Evolutionary conservation across 2,888 invertebrate species (phyloP).

Genomic region (Oxyscelio sp.): DNA sequence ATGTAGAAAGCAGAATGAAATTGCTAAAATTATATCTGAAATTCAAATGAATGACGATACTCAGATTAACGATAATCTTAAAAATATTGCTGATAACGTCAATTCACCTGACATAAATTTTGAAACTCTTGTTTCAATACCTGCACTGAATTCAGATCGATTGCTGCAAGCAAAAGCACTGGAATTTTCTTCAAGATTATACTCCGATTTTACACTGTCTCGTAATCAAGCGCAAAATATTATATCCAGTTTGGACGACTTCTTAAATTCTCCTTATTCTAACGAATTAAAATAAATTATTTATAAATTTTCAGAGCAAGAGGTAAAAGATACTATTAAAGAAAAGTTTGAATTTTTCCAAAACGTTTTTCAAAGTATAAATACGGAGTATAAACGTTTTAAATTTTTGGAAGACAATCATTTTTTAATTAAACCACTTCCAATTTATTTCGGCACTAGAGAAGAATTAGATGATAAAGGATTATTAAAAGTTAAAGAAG

Average conservation of each 20-base stretch:
- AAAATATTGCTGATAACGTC: neutral
- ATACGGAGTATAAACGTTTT: conserved; percentile 41
- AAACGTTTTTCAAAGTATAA: conserved; percentile 10
- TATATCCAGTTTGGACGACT: conserved; percentile 1
- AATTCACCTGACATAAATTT: neutral
- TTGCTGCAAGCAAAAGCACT: conserved; percentile 2
- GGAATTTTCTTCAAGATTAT: neutral
- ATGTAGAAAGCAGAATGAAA: neutral
- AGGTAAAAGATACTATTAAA: neutral
- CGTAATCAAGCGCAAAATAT: conserved; percentile 1
- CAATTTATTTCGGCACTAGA: conserved; percentile 17
- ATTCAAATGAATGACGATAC: neutral
- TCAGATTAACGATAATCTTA: neutral
- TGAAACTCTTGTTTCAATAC: neutral
- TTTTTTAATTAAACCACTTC: conserved; percentile 13
- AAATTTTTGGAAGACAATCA: conserved; percentile 29
- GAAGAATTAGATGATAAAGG: neutral
- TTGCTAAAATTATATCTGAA: neutral
- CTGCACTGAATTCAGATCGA: neutral
- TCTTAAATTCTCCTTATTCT: neutral
- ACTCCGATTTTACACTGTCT: conserved; percentile 10
- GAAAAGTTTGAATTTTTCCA: conserved; percentile 16
- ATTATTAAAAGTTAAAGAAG: neutral
- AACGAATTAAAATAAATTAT: conserved; percentile 8
- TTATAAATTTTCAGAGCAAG: no score